These are phyloP conservation scores for Petrocephalus microphthalmus DNA, from an alignment of 2,113 vertebrate species.

Conservation along the genomic window DNA sequence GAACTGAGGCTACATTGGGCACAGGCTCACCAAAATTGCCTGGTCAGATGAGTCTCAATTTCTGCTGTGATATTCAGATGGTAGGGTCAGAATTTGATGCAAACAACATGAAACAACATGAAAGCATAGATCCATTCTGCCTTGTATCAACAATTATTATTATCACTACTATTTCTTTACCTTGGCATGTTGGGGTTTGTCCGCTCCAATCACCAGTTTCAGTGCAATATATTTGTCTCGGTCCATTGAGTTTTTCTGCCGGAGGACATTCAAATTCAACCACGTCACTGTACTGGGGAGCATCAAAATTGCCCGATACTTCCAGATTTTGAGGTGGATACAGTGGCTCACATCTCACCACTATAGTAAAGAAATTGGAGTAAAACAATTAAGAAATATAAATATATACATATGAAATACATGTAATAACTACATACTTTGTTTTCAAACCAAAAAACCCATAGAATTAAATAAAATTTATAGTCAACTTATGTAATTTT, in stretches of 20 bases:
- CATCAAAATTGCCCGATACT: not conserved
- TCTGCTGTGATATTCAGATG: not conserved
- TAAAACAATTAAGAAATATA: not conserved
- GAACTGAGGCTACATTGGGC: too few species aligned
- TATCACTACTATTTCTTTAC: slow-evolving; percentile 1
- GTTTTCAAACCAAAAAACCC: not conserved
- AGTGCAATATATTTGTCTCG: slow-evolving; percentile 15
- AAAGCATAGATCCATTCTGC: not conserved
- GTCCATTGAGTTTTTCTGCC: not conserved
- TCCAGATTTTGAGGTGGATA: not conserved
- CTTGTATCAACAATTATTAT: not conserved
- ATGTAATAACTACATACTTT: not conserved
- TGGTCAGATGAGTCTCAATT: not conserved
- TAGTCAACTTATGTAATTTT: not conserved
- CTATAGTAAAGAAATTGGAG: slow-evolving; percentile 2
- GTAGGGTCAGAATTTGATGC: not conserved
- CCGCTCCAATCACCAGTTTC: slow-evolving; percentile 9
- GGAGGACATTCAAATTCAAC: slow-evolving; percentile 10
- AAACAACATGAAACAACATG: too few species aligned
- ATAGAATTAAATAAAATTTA: not conserved
- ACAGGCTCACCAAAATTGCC: too few species aligned
- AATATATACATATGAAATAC: not conserved
- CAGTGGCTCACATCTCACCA: slow-evolving; percentile 12
- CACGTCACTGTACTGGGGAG: slow-evolving; percentile 5
- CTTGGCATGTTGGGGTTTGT: slow-evolving; percentile 7